Conservation (phyloP, 2,113 vertebrate genomes). For the Eupsittula cactorum region DNA sequence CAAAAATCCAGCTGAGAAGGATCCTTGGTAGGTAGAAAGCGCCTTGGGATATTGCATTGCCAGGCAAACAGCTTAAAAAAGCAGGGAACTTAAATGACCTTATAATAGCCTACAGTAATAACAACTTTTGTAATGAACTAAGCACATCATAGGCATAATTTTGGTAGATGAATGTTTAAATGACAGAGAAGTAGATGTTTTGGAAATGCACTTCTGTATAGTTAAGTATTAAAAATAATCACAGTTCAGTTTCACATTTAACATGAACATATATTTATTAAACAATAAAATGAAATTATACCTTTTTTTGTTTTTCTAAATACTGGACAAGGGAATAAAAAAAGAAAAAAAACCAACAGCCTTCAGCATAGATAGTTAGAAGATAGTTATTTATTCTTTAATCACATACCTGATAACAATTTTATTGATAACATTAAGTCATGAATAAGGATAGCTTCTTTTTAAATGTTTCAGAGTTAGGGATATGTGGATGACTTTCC, state of each 20-base stretch:
- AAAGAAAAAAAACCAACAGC: accelerated
- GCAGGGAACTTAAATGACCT: neutral
- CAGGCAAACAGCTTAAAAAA: neutral
- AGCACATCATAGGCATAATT: neutral
- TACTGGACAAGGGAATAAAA: neutral
- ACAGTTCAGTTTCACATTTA: neutral
- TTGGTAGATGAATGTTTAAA: neutral
- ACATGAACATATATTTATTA: neutral
- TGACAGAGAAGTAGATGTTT: neutral
- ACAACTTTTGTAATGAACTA: neutral
- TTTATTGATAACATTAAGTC: neutral
- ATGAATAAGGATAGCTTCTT: neutral
- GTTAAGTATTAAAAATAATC: neutral
- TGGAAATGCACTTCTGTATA: neutral
- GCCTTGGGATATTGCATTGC: neutral
- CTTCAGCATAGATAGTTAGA: neutral
- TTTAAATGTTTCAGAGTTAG: neutral
- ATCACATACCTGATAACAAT: neutral
- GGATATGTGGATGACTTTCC: neutral
- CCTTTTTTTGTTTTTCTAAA: neutral
- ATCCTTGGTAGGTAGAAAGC: neutral
- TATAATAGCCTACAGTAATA: neutral
- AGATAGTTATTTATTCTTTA: neutral
- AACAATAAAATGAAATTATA: neutral
- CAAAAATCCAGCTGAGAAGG: neutral